phyloP scores from a whole-genome alignment of 1,140 invertebrate species.

The Trichomalopsis sarcophagae region DNA sequence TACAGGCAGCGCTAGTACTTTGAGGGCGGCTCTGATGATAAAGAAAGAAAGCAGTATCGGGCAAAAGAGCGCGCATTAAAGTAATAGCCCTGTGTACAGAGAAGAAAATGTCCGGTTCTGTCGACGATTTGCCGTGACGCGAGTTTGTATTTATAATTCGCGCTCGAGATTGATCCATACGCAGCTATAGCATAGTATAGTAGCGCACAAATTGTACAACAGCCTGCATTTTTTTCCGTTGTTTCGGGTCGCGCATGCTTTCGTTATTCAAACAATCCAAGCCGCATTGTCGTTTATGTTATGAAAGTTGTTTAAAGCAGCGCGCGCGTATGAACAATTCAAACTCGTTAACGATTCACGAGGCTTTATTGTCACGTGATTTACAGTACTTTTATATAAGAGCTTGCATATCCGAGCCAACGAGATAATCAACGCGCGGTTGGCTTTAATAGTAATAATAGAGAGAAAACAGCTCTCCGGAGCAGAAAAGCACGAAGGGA shows the following conservation, averaged over 20 bases:
- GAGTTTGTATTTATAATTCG: constrained; percentile 4
- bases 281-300: background rate
- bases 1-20: background rate
- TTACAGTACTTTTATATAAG: background rate
- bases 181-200: too few species aligned
- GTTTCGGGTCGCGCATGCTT: background rate
- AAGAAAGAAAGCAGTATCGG: constrained; percentile 14
- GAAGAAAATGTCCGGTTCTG: background rate
- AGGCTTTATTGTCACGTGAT: background rate
- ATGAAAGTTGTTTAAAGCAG: background rate
- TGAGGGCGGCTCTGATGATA: constrained; percentile 10
- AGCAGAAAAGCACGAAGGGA: background rate
- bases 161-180: background rate
- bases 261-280: background rate
- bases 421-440: background rate
- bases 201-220: too few species aligned
- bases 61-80: constrained; percentile 10
- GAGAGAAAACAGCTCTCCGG: too few species aligned
- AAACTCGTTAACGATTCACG: background rate
- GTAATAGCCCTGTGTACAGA: background rate
- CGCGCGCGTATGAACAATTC: background rate
- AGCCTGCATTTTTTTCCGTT: too few species aligned
- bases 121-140: background rate
- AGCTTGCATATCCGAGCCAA: background rate
- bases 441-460: too few species aligned